These are phyloP conservation scores for Ictalurus punctatus DNA, from an alignment of 2,113 vertebrate species.

Conservation along the genomic window DNA sequence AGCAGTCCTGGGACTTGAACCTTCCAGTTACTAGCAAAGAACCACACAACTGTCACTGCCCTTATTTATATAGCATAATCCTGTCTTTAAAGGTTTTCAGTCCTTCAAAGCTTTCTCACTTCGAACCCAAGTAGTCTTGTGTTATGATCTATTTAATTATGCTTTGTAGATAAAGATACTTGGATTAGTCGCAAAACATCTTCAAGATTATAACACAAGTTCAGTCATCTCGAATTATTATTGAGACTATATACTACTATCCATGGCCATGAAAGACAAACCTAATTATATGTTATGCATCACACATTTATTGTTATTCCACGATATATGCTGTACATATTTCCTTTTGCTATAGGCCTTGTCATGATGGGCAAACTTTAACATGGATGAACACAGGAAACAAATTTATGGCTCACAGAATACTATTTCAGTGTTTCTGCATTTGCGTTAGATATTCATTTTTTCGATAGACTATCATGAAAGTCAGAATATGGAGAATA, in stretches of 20 bases:
- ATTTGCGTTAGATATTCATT: neutral
- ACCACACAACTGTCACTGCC: too few species aligned
- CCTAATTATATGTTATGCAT: constrained; percentile 1
- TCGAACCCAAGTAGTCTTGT: neutral
- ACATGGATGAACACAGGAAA: neutral
- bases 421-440: constrained; percentile 15
- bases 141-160: neutral
- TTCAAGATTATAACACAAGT: neutral
- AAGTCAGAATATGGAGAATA: neutral
- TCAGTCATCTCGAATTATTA: neutral
- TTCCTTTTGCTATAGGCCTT: constrained; percentile 39
- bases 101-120: neutral
- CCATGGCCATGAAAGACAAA: constrained; percentile 21
- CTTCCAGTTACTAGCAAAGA: neutral
- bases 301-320: constrained; percentile 19
- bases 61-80: neutral
- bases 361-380: neutral
- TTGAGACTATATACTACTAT: neutral
- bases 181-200: neutral
- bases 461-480: constrained; percentile 5
- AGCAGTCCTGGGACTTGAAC: neutral
- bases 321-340: constrained; percentile 3
- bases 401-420: constrained; percentile 41
- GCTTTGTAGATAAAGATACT: neutral
- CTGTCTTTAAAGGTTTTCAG: neutral